Evolutionary conservation across 1,140 invertebrate genomes (phyloP).

Genomic region (Vollenhovia emeryi): DNA sequence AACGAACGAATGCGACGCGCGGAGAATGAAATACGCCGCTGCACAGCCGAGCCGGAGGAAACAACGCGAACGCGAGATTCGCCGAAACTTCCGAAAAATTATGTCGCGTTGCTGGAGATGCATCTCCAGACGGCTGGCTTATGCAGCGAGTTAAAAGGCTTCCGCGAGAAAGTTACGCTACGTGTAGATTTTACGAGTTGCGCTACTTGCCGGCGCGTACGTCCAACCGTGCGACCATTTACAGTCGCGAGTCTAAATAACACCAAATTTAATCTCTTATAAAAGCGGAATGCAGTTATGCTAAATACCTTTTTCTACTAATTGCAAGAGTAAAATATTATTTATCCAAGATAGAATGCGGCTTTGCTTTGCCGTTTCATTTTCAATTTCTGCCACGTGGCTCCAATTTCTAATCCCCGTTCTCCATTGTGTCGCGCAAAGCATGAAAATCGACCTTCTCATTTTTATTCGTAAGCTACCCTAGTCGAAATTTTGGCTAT

Average conservation of each 20-base stretch:
- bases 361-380: neutral
- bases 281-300: neutral
- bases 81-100: constrained; percentile 68
- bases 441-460: too few species aligned
- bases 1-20: constrained; percentile 62
- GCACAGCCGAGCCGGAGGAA: neutral
- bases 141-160: constrained; percentile 62
- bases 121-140: constrained; percentile 54
- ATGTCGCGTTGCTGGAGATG: constrained; percentile 61
- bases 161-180: constrained; percentile 40
- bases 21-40: constrained; percentile 66
- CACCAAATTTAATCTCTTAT: neutral
- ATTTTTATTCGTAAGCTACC: too few species aligned
- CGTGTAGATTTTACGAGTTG: constrained; percentile 31
- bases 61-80: constrained; percentile 60
- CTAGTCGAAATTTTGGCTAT: too few species aligned
- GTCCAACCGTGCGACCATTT: neutral
- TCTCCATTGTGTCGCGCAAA: too few species aligned
- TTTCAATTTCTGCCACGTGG: too few species aligned
- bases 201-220: neutral
- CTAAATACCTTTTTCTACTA: neutral
- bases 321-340: neutral
- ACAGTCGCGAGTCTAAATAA: neutral
- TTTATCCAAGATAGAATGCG: neutral
- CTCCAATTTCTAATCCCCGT: too few species aligned